Base-by-base conservation (phyloP, 2,113 vertebrate genomes). In the Lepidothrix coronata region DNA sequence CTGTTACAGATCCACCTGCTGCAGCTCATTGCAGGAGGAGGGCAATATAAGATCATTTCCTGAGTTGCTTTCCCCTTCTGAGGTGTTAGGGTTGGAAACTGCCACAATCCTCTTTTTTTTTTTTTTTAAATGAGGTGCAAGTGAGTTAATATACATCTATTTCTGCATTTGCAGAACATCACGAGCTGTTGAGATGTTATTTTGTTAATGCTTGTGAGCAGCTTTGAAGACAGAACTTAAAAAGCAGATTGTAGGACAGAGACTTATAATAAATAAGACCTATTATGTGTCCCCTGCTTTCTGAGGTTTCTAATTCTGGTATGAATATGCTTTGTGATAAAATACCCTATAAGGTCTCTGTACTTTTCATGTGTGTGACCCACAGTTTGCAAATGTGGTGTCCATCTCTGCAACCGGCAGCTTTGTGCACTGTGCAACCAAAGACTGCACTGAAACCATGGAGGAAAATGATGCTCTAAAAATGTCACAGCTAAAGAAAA, bases 71-170 rank as follows among this genome's bases (percentile, higher is more conserved):
- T 39, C 21, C n/a, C n/a, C n/a, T 71, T 70, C 55, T 74, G 55
- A 65, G 18, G 12, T 27, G 2, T 0, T 62, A 10, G 25, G 78
- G 3, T 0, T 62, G 11, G 22, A 87, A 85, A 8, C 14, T n/a
- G 15, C 12, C 66, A 31, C 13, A 23, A 54, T 12, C 9, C 14
- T 18, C 6, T 41, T 8, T 14, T 2, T 24, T 33, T 24, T 63
- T 41, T 52, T 67, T 65, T 41, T 57, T 4, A 33, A 75, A 80
- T 20, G 20, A 55, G 8, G n/a, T 37, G 11, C 14, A 63, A 66
- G 28, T 41, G 46, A 70, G 16, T 48, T 61, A 74, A 66, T 33
- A 61, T 3, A 44, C 10, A 68, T 33, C 46, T 80, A 21, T 62
- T 81, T 85, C 57, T 71, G 51, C n/a, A 58, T 61, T 52, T 68